These are phyloP conservation scores for Nyctalus aviator DNA, from an alignment of 2,797 vertebrate genomes.

Conservation along the genomic window DNA sequence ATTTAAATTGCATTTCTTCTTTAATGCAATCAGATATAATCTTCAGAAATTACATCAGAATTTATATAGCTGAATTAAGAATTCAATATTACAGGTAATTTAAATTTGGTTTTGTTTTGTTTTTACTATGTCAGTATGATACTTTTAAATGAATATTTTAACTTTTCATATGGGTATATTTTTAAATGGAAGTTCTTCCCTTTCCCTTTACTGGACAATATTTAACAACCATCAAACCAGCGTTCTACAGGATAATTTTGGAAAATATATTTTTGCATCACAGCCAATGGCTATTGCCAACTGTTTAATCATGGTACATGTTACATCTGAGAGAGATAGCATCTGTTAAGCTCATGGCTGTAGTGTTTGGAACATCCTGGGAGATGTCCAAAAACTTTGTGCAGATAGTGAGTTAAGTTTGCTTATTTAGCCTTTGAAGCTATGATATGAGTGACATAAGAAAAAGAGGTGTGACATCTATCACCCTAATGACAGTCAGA, in stretches of 20 bases:
- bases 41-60: slow-evolving; percentile 21
- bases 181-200: not conserved
- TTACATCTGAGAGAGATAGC: too few relatives aligned
- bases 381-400: not conserved
- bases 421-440: not conserved
- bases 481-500: not conserved
- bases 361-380: not conserved
- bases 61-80: slow-evolving; percentile 47
- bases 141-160: not conserved
- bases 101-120: slow-evolving; percentile 2
- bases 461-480: not conserved
- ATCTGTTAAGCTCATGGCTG: not conserved
- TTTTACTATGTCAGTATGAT: not conserved
- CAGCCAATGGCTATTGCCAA: not conserved
- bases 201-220: not conserved
- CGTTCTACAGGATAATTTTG: not conserved
- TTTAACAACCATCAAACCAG: not conserved
- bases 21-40: slow-evolving; percentile 54
- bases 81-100: slow-evolving; percentile 17
- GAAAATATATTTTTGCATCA: not conserved
- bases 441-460: slow-evolving; percentile 6
- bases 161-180: not conserved
- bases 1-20: too few relatives aligned
- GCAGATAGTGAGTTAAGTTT: not conserved
- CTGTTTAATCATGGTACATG: not conserved